Base-by-base conservation (phyloP, 2,797 vertebrate genomes). In the Enteromius treurensis region DNA sequence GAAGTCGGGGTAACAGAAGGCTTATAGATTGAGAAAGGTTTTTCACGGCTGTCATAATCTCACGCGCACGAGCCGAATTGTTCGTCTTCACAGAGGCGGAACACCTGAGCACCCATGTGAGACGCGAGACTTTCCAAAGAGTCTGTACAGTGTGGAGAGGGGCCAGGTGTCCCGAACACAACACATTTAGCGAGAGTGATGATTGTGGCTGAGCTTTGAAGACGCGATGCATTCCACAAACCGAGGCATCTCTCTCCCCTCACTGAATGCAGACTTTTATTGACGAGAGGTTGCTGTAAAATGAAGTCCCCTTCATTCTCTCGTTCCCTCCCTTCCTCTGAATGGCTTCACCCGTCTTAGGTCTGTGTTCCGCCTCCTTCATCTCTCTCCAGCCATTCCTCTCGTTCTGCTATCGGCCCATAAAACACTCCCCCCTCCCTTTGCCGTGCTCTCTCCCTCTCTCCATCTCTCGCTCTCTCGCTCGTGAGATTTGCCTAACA, bases 401-500 rank as follows among this genome's bases (percentile, higher is more conserved):
- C 89, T 91, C 89, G 88, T 86, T 88, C 89, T 88, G 76, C 93
- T 91, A 91, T 92, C 91, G 84, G 90, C 89, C 90, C 85, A 91
- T 93, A 92, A 94, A 94, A 93, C 91, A 91, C 91, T 91, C 89
- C 90, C 90, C 91, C 92, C 78, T 74, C 84, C 91, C 87, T 82
- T 86, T 14, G 70, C 70, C 77, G 74, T 49, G 47, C 81, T 53
- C 80, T 71, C 81, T 81, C 32, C 62, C 49, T 69, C 62, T 10
- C 85, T 86, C 80, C 47, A 75, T 85, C 92, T 71, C 81, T 81
- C 32, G 51, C 49, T 69, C 64, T 17, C 84, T 86, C 80, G 58
- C 79, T 85, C 92, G 93, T 93, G 94, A 94, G 94, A 95, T 95
- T 95, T 95, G 94, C 94, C 93, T 95, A 95, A 95, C 95, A 95